Evolutionary conservation across 2,888 invertebrate genomes (phyloP), one percentile per base, ranked within the genome.

Genomic region (Ephialtes manifestator): DNA sequence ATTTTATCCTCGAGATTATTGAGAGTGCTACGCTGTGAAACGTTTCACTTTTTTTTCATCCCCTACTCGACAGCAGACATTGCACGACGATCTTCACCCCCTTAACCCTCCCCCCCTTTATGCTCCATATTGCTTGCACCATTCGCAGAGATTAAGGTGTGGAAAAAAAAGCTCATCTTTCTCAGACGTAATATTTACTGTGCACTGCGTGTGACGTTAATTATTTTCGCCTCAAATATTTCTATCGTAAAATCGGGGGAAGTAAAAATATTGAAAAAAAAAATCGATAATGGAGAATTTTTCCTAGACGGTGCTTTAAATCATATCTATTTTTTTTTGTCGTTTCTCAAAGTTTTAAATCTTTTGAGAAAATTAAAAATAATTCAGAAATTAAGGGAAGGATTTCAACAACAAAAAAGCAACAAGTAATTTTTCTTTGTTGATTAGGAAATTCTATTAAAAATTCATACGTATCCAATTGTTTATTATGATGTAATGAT

Each of bases 1-100:
- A 84, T 84, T 84, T 84, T 63, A 74, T 77, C 43, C 81, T 46
- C 53, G 46, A 74, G 81, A 77, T 84, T 84, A 77, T 84, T 74
- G 80, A 81, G 77, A 84, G 81, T 77, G 77, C 58, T 63, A 63
- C 39, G 20, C 72, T 18, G 51, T 55, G 67, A 68, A 77, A 68
- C 48, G 24, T 68, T 70, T 68, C 58, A 55, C 51, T 51, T 68
- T 72, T 72, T 63, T 51, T 24, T 68, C 71, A 35, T 31, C 15
- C 13, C 53, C 46, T 35, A 65, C 51, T 68, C 68, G 46, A 11
- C 18, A 55, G 18, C 68, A 43, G 43, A 65, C 68, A n/a, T 77
- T 51, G 53, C 46, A n/a, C 48, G 35, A 75, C 75, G 70, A 79
- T 71, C 46, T 58, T 75, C 18, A 46, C 79, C 48, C 70, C 71